These are phyloP conservation scores for Peromyscus polionotus DNA, from an alignment of 2,113 vertebrate genomes.

Conservation along the genomic window DNA sequence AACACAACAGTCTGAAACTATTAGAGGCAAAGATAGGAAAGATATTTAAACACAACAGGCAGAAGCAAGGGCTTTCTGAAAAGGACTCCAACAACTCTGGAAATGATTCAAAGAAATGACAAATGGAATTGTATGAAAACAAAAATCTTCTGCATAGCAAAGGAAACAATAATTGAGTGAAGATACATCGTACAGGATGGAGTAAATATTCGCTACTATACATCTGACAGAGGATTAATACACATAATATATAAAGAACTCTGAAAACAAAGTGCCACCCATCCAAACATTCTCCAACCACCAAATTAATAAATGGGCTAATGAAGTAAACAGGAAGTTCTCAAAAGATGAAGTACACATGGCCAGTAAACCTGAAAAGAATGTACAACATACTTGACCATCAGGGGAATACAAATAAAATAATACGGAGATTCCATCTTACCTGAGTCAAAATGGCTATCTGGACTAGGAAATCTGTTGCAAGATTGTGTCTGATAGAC, in stretches of 20 bases:
- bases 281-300: not conserved
- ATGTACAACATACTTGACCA: not conserved
- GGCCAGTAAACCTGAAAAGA: not conserved
- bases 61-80: not conserved
- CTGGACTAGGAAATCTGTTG: not conserved
- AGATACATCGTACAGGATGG: not conserved
- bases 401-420: not conserved
- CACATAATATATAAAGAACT: not conserved
- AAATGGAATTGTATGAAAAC: not conserved
- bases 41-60: no score
- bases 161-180: not conserved
- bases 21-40: not conserved
- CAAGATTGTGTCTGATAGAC: not conserved
- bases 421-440: not conserved
- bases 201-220: not conserved
- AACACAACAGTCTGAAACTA: not conserved
- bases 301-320: not conserved
- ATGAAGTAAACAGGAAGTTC: not conserved
- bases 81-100: not conserved
- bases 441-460: not conserved
- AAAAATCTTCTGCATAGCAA: not conserved
- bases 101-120: not conserved
- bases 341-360: not conserved
- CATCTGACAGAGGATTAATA: not conserved
- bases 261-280: not conserved